phyloP scores from a whole-genome alignment of 2,888 invertebrate genomes.

The Callyntrura sp. region DNA sequence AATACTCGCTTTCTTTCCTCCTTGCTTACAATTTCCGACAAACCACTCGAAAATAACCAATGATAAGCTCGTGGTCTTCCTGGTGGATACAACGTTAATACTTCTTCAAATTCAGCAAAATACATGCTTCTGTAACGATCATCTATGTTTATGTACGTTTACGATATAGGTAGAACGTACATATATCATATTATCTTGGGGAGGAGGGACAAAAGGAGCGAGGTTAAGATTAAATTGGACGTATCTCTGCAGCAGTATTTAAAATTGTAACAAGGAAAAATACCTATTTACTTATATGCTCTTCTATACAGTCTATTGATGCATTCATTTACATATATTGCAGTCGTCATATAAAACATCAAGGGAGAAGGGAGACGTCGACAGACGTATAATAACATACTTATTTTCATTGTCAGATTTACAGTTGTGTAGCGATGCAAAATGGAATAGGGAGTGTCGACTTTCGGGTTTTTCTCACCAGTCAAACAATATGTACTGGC shows the following conservation, averaged over 20 bases:
- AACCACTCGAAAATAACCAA: background rate
- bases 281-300: too few species aligned
- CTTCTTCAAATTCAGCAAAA: background rate
- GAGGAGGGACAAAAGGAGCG: background rate
- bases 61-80: conserved; percentile 33
- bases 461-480: conserved; percentile 70
- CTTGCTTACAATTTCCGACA: background rate
- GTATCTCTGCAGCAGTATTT: background rate
- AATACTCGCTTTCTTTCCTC: background rate
- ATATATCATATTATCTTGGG: conserved; percentile 14
- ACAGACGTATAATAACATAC: conserved; percentile 12
- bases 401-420: conserved; percentile 22
- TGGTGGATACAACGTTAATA: background rate
- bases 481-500: conserved; percentile 42
- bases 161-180: too few species aligned
- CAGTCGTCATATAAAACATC: background rate
- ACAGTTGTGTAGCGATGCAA: conserved; percentile 61
- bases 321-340: background rate
- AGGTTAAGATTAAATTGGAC: background rate
- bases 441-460: conserved; percentile 73
- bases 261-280: background rate
- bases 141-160: background rate
- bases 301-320: background rate
- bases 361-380: conserved; percentile 31
- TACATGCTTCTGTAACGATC: background rate